Evolutionary conservation across 2,797 vertebrate species (phyloP), one percentile per base, ranked within the genome.

Genomic region (Tokudaia tokunoshimensis): DNA sequence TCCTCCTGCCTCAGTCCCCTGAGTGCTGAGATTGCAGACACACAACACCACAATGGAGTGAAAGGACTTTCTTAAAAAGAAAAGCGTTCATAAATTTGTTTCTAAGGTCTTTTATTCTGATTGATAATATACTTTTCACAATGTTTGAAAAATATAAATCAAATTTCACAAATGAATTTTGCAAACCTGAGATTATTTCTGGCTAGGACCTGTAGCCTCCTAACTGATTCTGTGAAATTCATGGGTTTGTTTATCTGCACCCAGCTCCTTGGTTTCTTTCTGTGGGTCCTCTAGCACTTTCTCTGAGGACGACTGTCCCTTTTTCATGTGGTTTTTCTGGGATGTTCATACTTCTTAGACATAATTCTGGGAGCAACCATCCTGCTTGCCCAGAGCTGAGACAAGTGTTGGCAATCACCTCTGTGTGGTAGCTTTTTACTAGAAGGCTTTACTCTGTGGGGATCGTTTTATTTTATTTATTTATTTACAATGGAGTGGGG

Each of bases 111-210:
- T 86, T 78, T 80, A 29, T 67, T 67, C 15, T 65, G 26, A 75
- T 92, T 79, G 87, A 63, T 92, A 87, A 50, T 80, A 2, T 67
- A 34, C n/a, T 78, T 94, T 78, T 95, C 47, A 61, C 34, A 47
- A 22, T 83, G 22, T 14, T 29, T 91, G 52, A 50, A 57, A 24
- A 81, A 31, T 59, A 75, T 17, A 17, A 78, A 67, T 74, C 2
- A 15, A 89, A 86, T 52, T 55, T 14, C 19, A 61, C 3, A 41
- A 44, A 82, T 81, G 29, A 55, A 1, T 63, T 83, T 94, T 87
- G 57, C 61, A 95, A 96, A 20, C 20, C 14, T n/a, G 17, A 29
- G 1, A 74, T 95, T 76, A 8, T 89, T 91, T 93, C 83, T 91
- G 2, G 70, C 22, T 17, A 47, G 26, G 52, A 72, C 17, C 20